These are phyloP conservation scores for Agrypnus murinus DNA, from an alignment of 2,888 invertebrate genomes.

Conservation along the genomic window DNA sequence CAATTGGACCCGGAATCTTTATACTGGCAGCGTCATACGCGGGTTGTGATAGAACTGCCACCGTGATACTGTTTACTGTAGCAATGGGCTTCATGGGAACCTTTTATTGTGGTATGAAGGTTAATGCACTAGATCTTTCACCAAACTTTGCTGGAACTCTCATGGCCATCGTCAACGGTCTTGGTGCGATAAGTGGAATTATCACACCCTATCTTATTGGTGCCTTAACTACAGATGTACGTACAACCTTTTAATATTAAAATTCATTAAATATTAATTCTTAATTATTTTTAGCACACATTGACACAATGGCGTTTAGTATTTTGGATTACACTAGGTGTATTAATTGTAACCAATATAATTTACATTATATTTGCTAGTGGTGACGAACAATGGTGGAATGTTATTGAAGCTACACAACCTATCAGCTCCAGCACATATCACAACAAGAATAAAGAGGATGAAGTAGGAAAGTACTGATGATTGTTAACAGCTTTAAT, in stretches of 20 bases:
- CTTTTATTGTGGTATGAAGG: conserved; percentile 81
- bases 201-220: conserved; percentile 77
- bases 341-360: conserved; percentile 80
- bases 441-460: not conserved
- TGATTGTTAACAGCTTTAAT: not conserved
- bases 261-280: not conserved
- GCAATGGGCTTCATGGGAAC: conserved; percentile 81
- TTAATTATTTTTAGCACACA: conserved; percentile 73
- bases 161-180: conserved; percentile 78
- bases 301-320: conserved; percentile 83
- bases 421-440: not conserved
- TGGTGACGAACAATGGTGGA: conserved; percentile 86
- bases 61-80: conserved; percentile 74
- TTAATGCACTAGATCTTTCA: conserved; percentile 79
- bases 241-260: conserved; percentile 62
- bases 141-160: conserved; percentile 79
- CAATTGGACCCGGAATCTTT: conserved; percentile 77
- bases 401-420: conserved; percentile 62
- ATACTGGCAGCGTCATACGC: conserved; percentile 78
- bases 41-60: conserved; percentile 73
- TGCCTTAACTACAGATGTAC: conserved; percentile 76
- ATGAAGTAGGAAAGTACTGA: not conserved
- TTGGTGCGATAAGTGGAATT: conserved; percentile 78
- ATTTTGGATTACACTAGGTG: conserved; percentile 85
- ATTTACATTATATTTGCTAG: conserved; percentile 82